Conservation (phyloP, 2,888 invertebrate species). For the Caenorhabditis afra region DNA sequence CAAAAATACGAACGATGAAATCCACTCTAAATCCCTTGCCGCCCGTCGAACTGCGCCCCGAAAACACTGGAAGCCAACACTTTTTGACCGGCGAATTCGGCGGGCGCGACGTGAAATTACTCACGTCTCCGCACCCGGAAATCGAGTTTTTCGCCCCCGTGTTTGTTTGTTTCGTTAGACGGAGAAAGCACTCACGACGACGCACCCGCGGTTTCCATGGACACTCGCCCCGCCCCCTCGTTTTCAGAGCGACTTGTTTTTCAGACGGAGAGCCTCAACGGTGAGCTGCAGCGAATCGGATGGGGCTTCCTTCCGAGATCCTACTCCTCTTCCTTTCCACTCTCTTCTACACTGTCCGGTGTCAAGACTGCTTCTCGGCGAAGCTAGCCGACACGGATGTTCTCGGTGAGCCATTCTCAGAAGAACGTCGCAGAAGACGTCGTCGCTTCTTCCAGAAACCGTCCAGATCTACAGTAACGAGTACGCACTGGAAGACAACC, state of each 20-base stretch:
- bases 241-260: conserved; percentile 30
- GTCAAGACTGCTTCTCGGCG: conserved; percentile 25
- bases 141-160: background rate
- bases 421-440: background rate
- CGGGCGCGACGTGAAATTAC: background rate
- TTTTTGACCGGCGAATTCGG: conserved; percentile 33
- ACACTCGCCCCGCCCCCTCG: conserved; percentile 17
- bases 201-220: conserved; percentile 6
- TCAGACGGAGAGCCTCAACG: background rate
- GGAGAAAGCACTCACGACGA: background rate
- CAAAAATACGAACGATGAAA: conserved; percentile 31
- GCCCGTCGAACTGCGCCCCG: background rate
- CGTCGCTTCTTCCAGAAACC: conserved; percentile 26
- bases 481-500: conserved; percentile 33
- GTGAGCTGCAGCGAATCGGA: no score
- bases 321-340: background rate
- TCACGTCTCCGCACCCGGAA: conserved; percentile 4
- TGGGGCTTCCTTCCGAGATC: conserved; percentile 14
- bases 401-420: conserved; percentile 24
- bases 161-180: background rate
- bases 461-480: conserved; percentile 55
- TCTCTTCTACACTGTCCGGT: background rate
- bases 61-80: conserved; percentile 19
- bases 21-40: conserved; percentile 21
- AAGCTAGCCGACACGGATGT: conserved; percentile 28